Conservation (phyloP, 1,140 invertebrate species). For the Sesamia nonagrioides region DNA sequence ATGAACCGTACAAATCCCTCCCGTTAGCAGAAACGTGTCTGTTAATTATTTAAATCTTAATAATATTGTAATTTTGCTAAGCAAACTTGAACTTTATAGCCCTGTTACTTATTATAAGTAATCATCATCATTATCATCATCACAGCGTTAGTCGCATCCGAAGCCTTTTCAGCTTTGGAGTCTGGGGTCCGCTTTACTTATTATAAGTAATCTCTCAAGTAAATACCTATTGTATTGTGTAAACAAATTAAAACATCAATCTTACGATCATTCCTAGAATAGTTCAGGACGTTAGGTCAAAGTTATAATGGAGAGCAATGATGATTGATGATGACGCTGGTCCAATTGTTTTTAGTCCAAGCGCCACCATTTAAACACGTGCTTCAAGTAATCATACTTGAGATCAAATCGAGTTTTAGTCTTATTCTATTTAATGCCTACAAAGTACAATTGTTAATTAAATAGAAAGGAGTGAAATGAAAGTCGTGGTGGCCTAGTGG, state of each 20-base stretch:
- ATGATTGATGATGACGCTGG: constrained; percentile 3
- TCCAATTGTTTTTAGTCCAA: background rate
- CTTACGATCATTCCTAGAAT: constrained; percentile 13
- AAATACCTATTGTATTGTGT: background rate
- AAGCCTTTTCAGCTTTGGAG: too few species aligned
- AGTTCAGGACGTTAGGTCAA: constrained; percentile 25
- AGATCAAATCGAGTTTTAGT: too few species aligned
- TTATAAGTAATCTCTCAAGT: too few species aligned
- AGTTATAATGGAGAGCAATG: constrained; percentile 25
- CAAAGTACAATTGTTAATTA: too few species aligned
- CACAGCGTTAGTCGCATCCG: too few species aligned
- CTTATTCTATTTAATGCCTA: too few species aligned
- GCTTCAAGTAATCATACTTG: too few species aligned
- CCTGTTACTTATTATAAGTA: too few species aligned
- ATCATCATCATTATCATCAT: too few species aligned
- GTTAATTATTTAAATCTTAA: constrained; percentile 6
- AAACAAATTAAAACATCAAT: constrained; percentile 1
- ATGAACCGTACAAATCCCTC: constrained; percentile 1
- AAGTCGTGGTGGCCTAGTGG: too few species aligned
- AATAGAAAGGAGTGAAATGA: too few species aligned
- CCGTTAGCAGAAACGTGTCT: constrained; percentile 14
- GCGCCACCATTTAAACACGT: constrained; percentile 7
- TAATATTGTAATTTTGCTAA: background rate
- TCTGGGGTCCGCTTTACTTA: too few species aligned
- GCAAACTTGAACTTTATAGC: constrained; percentile 19